phyloP scores from a whole-genome alignment of 2,113 vertebrate species.

The Gavialis gangeticus region DNA sequence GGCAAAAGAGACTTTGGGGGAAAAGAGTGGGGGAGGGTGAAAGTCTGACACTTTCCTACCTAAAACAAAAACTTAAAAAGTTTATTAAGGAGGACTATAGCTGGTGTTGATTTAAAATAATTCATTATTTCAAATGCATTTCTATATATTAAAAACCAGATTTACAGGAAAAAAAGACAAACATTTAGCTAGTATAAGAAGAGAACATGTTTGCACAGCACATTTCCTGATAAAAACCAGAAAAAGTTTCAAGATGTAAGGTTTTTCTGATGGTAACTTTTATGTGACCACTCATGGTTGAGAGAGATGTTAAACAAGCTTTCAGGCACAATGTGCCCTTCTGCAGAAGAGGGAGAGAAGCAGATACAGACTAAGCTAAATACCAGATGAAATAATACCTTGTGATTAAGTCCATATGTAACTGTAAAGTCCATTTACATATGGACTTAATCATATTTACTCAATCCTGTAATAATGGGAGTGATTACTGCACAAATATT shows the following conservation, averaged over 20 bases:
- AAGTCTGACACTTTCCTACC: too few relatives aligned
- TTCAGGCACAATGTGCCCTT: too few relatives aligned
- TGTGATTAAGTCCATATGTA: too few relatives aligned
- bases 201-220: neutral
- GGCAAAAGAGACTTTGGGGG: neutral
- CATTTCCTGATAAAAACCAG: neutral
- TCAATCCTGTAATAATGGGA: neutral
- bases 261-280: too few relatives aligned
- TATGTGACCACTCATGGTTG: too few relatives aligned
- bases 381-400: neutral
- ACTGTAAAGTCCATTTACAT: too few relatives aligned
- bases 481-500: neutral
- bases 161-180: conserved; percentile 21
- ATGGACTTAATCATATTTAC: too few relatives aligned
- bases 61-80: neutral
- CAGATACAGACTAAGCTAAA: too few relatives aligned
- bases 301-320: too few relatives aligned
- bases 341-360: too few relatives aligned
- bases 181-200: neutral
- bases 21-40: too few relatives aligned
- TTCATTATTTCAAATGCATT: neutral
- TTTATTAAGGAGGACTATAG: neutral
- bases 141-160: neutral
- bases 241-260: too few relatives aligned
- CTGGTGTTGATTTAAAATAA: neutral